Evolutionary conservation across 2,888 invertebrate genomes (phyloP).

Genomic region (Oscheius myriophilus): DNA sequence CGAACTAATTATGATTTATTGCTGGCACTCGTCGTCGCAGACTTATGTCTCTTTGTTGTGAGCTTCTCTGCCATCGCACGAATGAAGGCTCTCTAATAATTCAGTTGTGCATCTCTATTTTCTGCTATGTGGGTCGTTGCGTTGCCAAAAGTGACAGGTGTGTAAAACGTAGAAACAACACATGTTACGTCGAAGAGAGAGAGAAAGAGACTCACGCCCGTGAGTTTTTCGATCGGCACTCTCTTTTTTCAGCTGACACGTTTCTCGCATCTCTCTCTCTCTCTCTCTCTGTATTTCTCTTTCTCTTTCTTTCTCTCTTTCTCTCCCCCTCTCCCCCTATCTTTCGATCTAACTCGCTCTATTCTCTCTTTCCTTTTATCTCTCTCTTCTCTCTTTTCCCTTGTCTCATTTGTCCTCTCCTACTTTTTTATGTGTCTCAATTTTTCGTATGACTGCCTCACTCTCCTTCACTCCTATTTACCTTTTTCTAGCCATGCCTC

Average conservation of each 20-base stretch:
- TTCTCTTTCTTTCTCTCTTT: conserved; percentile 20
- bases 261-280: conserved; percentile 19
- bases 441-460: no score
- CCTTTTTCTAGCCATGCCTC: no score
- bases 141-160: background rate
- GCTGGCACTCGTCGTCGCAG: conserved; percentile 11
- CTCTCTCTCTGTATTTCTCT: conserved; percentile 18
- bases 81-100: background rate
- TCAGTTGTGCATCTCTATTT: background rate
- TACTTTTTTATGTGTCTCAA: no score
- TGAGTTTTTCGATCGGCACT: no score
- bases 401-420: no score
- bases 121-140: no score
- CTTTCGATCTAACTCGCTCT: background rate
- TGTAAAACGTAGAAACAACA: conserved; percentile 4
- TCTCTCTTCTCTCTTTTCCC: no score
- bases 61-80: conserved; percentile 2
- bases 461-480: no score
- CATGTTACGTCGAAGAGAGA: background rate
- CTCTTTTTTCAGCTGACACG: no score
- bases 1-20: conserved; percentile 28
- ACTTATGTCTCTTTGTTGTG: conserved; percentile 17
- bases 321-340: conserved; percentile 4
- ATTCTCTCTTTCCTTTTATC: no score
- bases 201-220: no score